These are phyloP conservation scores for Tetrax tetrax DNA, from an alignment of 2,113 vertebrate species.

Conservation along the genomic window DNA sequence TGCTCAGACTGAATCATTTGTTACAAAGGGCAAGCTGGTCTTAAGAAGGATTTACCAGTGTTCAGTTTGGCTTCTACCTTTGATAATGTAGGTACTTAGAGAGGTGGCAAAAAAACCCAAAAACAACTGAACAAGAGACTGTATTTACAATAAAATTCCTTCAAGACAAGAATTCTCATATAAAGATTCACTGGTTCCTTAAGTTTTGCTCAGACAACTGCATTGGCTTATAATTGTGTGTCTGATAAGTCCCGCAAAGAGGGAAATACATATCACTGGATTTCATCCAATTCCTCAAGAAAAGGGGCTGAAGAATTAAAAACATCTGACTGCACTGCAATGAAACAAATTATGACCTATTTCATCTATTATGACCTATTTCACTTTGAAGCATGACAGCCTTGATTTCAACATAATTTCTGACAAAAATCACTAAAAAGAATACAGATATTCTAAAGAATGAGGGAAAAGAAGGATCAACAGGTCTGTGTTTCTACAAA, in stretches of 20 bases:
- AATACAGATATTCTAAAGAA: neutral
- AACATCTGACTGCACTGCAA: neutral
- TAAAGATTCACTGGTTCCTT: neutral
- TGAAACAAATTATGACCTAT: neutral
- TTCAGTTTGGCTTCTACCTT: neutral
- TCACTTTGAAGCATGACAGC: neutral
- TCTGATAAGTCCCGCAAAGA: neutral
- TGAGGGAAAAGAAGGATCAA: neutral
- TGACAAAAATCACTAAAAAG: neutral
- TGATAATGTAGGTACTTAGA: neutral
- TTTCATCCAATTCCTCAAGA: neutral
- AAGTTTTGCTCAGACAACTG: neutral
- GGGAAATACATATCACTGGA: neutral
- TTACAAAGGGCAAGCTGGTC: neutral
- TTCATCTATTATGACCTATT: neutral
- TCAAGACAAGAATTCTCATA: neutral
- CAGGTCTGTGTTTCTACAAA: neutral
- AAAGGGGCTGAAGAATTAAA: neutral
- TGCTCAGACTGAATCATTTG: neutral
- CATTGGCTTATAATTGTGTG: neutral
- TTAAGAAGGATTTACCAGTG: neutral
- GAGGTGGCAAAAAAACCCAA: neutral
- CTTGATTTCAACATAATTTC: neutral
- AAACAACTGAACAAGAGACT: neutral
- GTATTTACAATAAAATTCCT: neutral